These are phyloP conservation scores for Laspeyria flexula DNA, from an alignment of 2,888 invertebrate species.

Conservation along the genomic window DNA sequence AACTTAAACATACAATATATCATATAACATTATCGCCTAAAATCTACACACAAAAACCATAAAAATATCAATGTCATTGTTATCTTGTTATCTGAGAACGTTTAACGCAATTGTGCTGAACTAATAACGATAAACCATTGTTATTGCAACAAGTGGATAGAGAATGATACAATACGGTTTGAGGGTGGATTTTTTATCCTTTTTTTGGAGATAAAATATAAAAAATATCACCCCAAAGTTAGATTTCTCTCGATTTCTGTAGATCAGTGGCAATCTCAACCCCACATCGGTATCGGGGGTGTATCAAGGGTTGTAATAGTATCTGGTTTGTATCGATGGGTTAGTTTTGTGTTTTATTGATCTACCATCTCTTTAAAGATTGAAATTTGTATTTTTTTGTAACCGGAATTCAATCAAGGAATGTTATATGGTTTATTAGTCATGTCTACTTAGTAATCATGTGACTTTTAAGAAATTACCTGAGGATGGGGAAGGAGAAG, in stretches of 20 bases:
- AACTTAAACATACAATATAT: too few relatives aligned
- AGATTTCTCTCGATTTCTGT: not conserved
- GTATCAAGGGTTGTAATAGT: constrained; percentile 15
- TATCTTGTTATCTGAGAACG: constrained; percentile 31
- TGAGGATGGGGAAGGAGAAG: too few relatives aligned
- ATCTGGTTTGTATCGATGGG: constrained; percentile 16
- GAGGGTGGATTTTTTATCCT: constrained; percentile 14
- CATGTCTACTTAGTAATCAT: too few relatives aligned
- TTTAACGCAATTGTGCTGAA: constrained; percentile 28
- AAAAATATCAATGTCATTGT: constrained; percentile 15
- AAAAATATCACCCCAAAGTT: constrained; percentile 21
- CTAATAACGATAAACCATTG: constrained; percentile 27
- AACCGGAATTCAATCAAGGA: too few relatives aligned
- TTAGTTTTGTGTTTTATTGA: constrained; percentile 8
- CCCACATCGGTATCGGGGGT: constrained; percentile 12
- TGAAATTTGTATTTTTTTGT: not conserved
- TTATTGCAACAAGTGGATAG: constrained; percentile 38
- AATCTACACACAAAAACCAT: not conserved
- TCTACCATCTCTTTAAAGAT: not conserved
- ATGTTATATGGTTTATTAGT: too few relatives aligned
- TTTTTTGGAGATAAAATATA: constrained; percentile 22
- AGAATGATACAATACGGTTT: constrained; percentile 21
- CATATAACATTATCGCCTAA: too few relatives aligned
- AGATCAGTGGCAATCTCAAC: constrained; percentile 14
- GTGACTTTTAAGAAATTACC: too few relatives aligned